Evolutionary conservation across 1,140 invertebrate species (phyloP), one percentile per base, ranked within the genome.

Genomic region (Caenorhabditis tropicalis): DNA sequence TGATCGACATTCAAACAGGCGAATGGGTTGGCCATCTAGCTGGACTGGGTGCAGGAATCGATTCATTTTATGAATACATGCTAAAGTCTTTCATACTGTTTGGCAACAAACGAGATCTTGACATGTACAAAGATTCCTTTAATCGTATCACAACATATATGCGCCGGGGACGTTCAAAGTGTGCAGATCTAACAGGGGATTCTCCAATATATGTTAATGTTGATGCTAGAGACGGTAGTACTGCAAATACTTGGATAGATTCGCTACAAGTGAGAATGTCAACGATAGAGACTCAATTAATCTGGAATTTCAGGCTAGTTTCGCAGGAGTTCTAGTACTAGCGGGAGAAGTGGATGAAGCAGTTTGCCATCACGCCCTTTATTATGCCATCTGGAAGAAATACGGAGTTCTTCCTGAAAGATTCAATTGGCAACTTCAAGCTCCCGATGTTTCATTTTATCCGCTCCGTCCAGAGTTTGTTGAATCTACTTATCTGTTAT

Each of bases 201-300:
- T 93, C 94, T 88, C 94, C 94, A 21, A 89, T 95, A 7, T 95
- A 94, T 92, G 93, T 94, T 0, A 95, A 95, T 92, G 94, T 94
- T 2, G 93, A 95, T 89, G 94, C 95, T 94, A 92, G 92, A 53
- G 94, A 93, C 89, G 94, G 94, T 16, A 92, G 92, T 33, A 93
- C 93, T 12, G 89, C 92, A 16, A 94, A 94, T 58, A 93, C 93
- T 31, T 95, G 94, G 94, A 93, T 94, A 81, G 94, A 95, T 91
- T 92, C 94, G 4, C 89, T 94, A 10, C 94, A 94, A 91, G 94
- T 94, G 58, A 21, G 10, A 56, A 39, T 46, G 24, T 36, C 21
- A 2, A 5, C 36, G 16, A n/a, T 19, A n/a, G 24, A 10, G 19
- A 24, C 10, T 21, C 21, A 12, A 82, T 24, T 21, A 56, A 51